These are phyloP conservation scores for Penelope pileata DNA, from an alignment of 2,113 vertebrate species.

Conservation along the genomic window DNA sequence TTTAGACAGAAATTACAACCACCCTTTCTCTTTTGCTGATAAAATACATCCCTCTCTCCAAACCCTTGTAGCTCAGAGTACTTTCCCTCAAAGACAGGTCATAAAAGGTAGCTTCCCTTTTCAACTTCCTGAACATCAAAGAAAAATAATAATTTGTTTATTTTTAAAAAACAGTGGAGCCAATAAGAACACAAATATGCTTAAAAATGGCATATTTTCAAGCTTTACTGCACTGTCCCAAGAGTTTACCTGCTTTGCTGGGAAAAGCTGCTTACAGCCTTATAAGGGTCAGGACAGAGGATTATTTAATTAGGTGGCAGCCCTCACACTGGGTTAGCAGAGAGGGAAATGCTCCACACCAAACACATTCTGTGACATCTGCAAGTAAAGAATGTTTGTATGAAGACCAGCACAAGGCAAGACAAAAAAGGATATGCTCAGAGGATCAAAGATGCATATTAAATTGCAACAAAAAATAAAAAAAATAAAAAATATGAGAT, in stretches of 20 bases:
- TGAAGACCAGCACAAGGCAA: neutral
- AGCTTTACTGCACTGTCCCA: neutral
- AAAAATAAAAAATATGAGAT: neutral
- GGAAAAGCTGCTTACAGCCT: slow-evolving; percentile 63
- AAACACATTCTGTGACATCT: neutral
- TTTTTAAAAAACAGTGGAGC: neutral
- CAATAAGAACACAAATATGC: neutral
- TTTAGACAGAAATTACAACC: neutral
- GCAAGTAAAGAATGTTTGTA: neutral
- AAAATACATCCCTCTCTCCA: neutral
- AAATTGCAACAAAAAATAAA: too few species aligned
- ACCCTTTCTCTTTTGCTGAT: neutral
- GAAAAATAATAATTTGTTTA: neutral
- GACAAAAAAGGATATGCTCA: neutral
- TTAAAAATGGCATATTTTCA: neutral
- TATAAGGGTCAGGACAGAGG: slow-evolving; percentile 41
- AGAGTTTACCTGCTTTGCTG: slow-evolving; percentile 24
- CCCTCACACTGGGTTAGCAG: neutral
- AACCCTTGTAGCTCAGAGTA: neutral
- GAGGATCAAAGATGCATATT: neutral
- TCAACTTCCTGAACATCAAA: neutral
- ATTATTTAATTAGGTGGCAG: slow-evolving; percentile 58
- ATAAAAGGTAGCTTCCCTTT: neutral
- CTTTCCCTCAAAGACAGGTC: neutral
- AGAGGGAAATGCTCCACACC: neutral